These are phyloP conservation scores for Caranx melampygus DNA, from an alignment of 2,113 vertebrate genomes.

Conservation along the genomic window DNA sequence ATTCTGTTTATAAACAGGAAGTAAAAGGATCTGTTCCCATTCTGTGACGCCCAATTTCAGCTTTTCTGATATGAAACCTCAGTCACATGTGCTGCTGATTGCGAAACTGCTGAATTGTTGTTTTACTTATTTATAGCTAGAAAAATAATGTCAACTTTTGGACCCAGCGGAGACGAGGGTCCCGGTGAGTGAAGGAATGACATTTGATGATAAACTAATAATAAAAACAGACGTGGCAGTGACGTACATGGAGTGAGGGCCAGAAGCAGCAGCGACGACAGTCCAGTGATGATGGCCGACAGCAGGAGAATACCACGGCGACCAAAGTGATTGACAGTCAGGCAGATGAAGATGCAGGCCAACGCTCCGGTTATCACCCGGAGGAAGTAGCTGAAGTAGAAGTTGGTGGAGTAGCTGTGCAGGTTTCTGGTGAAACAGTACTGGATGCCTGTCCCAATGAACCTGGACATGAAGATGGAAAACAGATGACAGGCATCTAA, in stretches of 20 bases:
- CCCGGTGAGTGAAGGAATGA: too few relatives aligned
- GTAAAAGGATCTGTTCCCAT: too few relatives aligned
- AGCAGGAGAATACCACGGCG: conserved; percentile 87
- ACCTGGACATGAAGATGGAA: conserved; percentile 71
- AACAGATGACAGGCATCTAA: too few relatives aligned
- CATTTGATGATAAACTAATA: too few relatives aligned
- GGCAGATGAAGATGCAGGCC: conserved; percentile 85
- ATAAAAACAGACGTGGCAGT: not conserved
- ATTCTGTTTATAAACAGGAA: too few relatives aligned
- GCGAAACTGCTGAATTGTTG: too few relatives aligned
- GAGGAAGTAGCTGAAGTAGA: conserved; percentile 88
- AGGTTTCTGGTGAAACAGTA: conserved; percentile 91
- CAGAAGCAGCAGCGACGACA: conserved; percentile 91
- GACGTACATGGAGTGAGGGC: conserved; percentile 89
- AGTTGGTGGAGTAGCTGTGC: conserved; percentile 72
- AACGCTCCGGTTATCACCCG: conserved; percentile 79
- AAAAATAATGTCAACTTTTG: too few relatives aligned
- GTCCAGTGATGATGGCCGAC: conserved; percentile 86
- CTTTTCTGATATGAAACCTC: too few relatives aligned
- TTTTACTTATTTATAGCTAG: too few relatives aligned
- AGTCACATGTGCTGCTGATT: too few relatives aligned
- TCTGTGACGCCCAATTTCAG: too few relatives aligned
- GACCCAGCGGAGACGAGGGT: too few relatives aligned
- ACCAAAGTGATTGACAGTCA: conserved; percentile 86
- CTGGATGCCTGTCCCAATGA: conserved; percentile 88